phyloP scores from a whole-genome alignment of 2,113 vertebrate genomes.

The Raja brachyura region DNA sequence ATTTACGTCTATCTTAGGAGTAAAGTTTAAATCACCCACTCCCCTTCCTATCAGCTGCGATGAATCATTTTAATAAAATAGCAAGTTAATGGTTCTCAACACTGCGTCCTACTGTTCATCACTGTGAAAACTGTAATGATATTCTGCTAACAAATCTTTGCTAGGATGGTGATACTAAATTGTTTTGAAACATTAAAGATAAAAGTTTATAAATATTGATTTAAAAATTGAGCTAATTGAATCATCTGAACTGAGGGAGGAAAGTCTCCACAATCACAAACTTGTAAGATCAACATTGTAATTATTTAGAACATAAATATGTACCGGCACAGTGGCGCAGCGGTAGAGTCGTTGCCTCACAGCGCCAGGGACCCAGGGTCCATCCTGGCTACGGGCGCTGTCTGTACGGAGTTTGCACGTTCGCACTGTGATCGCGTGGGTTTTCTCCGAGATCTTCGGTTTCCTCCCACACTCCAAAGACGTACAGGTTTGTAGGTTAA shows the following conservation, averaged over 20 bases:
- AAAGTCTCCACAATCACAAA: neutral
- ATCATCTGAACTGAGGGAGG: neutral
- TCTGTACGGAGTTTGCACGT: too few relatives aligned
- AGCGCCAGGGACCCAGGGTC: too few relatives aligned
- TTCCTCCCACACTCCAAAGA: too few relatives aligned
- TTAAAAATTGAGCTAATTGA: neutral
- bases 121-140: neutral
- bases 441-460: too few relatives aligned
- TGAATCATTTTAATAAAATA: neutral
- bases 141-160: neutral
- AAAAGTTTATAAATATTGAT: neutral
- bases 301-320: too few relatives aligned
- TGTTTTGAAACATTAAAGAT: constrained; percentile 9
- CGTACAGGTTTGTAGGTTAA: too few relatives aligned
- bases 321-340: too few relatives aligned
- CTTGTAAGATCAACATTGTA: neutral
- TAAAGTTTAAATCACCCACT: too few relatives aligned
- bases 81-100: neutral
- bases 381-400: too few relatives aligned
- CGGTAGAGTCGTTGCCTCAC: too few relatives aligned
- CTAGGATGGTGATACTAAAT: neutral
- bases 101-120: neutral
- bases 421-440: too few relatives aligned
- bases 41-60: neutral
- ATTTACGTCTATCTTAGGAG: too few relatives aligned